Evolutionary conservation across 2,797 vertebrate species (phyloP).

Genomic region (Microtus agrestis): DNA sequence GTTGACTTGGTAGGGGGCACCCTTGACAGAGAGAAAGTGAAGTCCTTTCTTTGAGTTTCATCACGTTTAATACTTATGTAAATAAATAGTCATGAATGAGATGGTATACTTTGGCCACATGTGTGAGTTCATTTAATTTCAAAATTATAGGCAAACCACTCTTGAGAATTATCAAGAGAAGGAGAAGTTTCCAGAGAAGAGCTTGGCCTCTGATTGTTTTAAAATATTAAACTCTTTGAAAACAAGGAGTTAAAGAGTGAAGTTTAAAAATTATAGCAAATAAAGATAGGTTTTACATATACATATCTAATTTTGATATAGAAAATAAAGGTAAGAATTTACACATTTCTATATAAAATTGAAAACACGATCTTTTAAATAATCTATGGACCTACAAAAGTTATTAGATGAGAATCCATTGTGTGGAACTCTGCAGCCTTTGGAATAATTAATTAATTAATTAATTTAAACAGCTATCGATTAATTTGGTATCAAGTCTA

Average conservation of each 20-base stretch:
- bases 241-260: background rate
- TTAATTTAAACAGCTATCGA: constrained; percentile 67
- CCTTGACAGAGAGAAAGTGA: background rate
- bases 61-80: background rate
- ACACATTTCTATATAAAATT: background rate
- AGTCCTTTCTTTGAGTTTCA: background rate
- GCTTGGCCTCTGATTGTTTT: constrained; percentile 58
- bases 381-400: constrained; percentile 79
- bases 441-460: background rate
- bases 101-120: background rate
- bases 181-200: constrained; percentile 4
- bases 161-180: background rate
- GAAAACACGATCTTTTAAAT: constrained; percentile 70
- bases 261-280: constrained; percentile 13
- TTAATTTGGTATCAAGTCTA: constrained; percentile 17
- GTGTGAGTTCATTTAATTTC: background rate
- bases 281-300: background rate
- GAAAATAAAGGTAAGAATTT: background rate
- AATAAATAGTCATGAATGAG: background rate
- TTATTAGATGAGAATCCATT: constrained; percentile 75
- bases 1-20: background rate
- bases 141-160: background rate
- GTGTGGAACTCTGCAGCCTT: constrained; percentile 47
- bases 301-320: background rate
- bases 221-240: constrained; percentile 58